These are phyloP conservation scores for Anomalospiza imberbis DNA, from an alignment of 2,797 vertebrate genomes.

Conservation along the genomic window DNA sequence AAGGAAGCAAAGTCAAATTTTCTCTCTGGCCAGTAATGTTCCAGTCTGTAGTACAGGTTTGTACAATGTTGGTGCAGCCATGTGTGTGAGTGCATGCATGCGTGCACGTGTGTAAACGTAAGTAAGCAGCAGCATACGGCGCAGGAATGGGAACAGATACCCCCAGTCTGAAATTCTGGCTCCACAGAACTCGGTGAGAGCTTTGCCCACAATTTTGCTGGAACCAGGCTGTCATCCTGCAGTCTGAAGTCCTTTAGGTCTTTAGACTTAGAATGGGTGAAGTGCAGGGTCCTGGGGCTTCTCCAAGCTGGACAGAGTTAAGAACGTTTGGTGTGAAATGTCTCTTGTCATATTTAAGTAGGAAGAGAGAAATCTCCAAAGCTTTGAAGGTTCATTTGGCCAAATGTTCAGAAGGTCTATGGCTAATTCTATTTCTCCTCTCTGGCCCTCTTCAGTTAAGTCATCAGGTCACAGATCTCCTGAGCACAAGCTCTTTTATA, in stretches of 20 bases:
- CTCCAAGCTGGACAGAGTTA: not conserved
- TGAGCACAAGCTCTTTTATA: not conserved
- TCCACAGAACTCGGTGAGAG: not conserved
- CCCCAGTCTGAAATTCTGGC: not conserved
- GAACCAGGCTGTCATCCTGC: not conserved
- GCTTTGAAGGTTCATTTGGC: not conserved
- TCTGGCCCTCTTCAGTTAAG: not conserved
- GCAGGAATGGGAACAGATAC: not conserved
- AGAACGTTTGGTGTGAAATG: not conserved
- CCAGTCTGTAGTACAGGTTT: not conserved
- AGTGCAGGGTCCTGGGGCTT: not conserved
- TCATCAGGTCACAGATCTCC: not conserved
- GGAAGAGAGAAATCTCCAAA: not conserved
- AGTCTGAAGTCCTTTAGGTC: not conserved
- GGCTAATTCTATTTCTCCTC: not conserved
- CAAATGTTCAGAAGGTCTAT: not conserved
- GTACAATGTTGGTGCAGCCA: not conserved
- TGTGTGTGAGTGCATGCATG: rapidly evolving
- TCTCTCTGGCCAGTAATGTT: not conserved
- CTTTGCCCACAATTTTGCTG: not conserved
- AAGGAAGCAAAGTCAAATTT: not conserved
- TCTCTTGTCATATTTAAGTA: not conserved
- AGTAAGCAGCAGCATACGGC: not conserved
- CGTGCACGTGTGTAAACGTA: not conserved
- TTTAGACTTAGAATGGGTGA: not conserved